These are phyloP conservation scores for Xestobium rufovillosum DNA, from an alignment of 2,888 invertebrate species.

Conservation along the genomic window DNA sequence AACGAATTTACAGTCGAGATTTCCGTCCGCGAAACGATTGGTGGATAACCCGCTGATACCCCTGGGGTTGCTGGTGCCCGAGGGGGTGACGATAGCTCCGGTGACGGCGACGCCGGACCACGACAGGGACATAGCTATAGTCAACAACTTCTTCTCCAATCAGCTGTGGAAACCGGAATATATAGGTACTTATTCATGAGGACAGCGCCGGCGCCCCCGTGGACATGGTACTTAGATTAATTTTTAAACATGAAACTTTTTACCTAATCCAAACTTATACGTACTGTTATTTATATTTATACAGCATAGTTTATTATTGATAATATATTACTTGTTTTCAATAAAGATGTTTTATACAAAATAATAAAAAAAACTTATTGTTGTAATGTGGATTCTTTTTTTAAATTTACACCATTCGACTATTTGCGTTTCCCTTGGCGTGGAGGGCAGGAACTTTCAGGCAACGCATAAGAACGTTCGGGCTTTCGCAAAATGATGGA, in stretches of 20 bases:
- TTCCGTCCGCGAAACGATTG: constrained; percentile 23
- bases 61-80: constrained; percentile 42
- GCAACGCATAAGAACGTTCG: too few species aligned
- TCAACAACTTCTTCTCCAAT: constrained; percentile 49
- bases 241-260: constrained; percentile 26
- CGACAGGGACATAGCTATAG: constrained; percentile 46
- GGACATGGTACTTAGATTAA: constrained; percentile 28
- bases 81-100: constrained; percentile 44
- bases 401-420: too few species aligned
- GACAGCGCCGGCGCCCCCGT: constrained; percentile 7
- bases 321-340: constrained; percentile 39
- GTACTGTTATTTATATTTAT: constrained; percentile 44
- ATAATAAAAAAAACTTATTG: constrained; percentile 3
- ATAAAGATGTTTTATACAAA: constrained; percentile 25
- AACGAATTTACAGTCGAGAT: too few species aligned
- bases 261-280: constrained; percentile 37
- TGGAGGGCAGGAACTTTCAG: too few species aligned
- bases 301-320: constrained; percentile 39
- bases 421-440: too few species aligned
- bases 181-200: constrained; percentile 43
- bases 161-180: constrained; percentile 52
- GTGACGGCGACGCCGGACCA: constrained; percentile 42
- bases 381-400: too few species aligned
- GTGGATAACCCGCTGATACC: constrained; percentile 43
- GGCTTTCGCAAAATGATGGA: too few species aligned